Evolutionary conservation across 2,113 vertebrate species (phyloP), one percentile per base, ranked within the genome.

Genomic region (Sander lucioperca): DNA sequence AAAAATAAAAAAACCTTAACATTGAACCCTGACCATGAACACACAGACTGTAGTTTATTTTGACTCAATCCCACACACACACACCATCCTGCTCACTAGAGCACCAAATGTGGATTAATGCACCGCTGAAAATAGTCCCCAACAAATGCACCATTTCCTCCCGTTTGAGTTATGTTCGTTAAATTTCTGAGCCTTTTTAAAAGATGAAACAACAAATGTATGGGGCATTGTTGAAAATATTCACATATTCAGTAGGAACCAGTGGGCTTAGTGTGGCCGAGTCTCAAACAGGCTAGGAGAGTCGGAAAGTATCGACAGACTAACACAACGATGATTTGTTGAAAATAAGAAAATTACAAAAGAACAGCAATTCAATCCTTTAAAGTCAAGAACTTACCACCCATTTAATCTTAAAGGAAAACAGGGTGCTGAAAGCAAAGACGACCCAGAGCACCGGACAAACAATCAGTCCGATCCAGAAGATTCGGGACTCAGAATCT

Each of bases 341-440:
- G 9, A 72, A 11, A 30, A 8, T 33, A 30, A 23, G 5, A 11
- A 36, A 21, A 48, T 30, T 21, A 13, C 15, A 73, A 61, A 48
- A 23, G 3, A 5, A 36, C 0, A 7, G 2, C 13, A 50, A 13
- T 27, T 7, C 54, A 7, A 33, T 19, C 11, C 3, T 14, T 58
- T 4, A 7, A 67, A 50, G 9, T 6, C 2, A 3, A 74, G 1
- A 7, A 86, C 97, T 96, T 93, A 99, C 98, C 97, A 99, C 81
- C 98, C 98, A 99, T 67, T 98, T 99, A 63, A 99, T 95, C 89
- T 93, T 97, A 86, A 99, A 96, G 2, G 97, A 97, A 83, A 99
- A 96, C 51, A 99, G 96, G 0, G 96, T 94, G 1, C 95, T 98
- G 89, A 99, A 99, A 51, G 96, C 94, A 77, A 99, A 97, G 81